Evolutionary conservation across 2,797 vertebrate genomes (phyloP).

Genomic region (Martes flavigula): DNA sequence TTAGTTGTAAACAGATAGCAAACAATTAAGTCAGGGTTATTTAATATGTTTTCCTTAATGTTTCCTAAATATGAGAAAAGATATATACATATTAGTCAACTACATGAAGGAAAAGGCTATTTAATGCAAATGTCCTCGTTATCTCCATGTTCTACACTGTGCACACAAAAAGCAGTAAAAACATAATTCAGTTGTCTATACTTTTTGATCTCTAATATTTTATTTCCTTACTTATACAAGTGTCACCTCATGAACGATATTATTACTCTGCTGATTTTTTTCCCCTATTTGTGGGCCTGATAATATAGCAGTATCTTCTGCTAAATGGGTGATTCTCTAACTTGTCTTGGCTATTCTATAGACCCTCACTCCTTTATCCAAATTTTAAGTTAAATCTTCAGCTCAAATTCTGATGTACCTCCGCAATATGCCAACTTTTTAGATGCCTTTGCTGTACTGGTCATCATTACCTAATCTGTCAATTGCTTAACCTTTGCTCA

Average conservation of each 20-base stretch:
- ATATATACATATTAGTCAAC: neutral
- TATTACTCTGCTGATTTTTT: slow-evolving; percentile 1
- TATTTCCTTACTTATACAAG: neutral
- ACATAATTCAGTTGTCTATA: neutral
- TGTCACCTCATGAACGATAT: neutral
- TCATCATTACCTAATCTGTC: neutral
- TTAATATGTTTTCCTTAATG: slow-evolving; percentile 5
- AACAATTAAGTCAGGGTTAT: slow-evolving; percentile 15
- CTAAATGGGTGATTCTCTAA: neutral
- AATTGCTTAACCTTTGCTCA: neutral
- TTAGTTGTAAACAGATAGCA: slow-evolving; percentile 32
- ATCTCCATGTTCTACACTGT: neutral
- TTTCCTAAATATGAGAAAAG: neutral
- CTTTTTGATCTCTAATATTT: neutral
- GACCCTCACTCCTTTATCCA: neutral
- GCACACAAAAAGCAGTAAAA: neutral
- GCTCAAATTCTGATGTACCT: neutral
- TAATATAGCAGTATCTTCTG: neutral
- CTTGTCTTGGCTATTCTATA: neutral
- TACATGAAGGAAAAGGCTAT: neutral
- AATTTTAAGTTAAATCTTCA: neutral
- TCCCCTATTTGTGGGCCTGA: neutral
- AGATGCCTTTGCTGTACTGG: neutral
- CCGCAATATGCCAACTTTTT: neutral
- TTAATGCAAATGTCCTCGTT: neutral